Base-by-base conservation (phyloP, 2,797 vertebrate genomes). In the Distichodus sexfasciatus region DNA sequence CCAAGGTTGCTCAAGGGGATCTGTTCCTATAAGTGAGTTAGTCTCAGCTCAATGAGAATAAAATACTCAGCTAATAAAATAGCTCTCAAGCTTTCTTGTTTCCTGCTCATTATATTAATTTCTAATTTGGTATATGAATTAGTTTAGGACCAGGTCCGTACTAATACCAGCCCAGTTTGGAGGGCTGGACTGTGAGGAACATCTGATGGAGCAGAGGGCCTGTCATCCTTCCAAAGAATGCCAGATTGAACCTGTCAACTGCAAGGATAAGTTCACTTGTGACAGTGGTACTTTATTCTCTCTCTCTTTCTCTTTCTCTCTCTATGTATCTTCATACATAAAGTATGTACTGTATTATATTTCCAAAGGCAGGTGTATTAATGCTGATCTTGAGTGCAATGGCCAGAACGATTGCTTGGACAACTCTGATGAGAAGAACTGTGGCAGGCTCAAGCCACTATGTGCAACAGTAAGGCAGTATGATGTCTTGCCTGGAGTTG, bases 371-470 rank as follows among this genome's bases (percentile, higher is more conserved):
- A 94, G 94, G 67, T 98, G 95, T 79, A 91, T 98, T 80, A 83
- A 90, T 70, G 77, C 78, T 0, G 86, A 82, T 0, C 78, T 97
- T 43, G 83, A 86, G 33, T 97, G 96, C 72, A 98, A 98, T 82
- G 87, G 79, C 24, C 94, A 98, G 87, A 94, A 97, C 19, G 96
- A 98, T 85, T 98, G 96, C 36, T 92, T 90, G 3, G 96, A 98
- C 73, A 94, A 92, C 76, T 94, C 95, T 0, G 96, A 98, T 17
- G 96, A 98, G 89, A 91, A 74, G 50, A 60, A 89, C 61, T 99
- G 97, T 44, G 74, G 8, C 0, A 59, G 53, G 2, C 80, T 66
- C 11, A 91, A 74, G 14, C 0, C 9, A 0, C 90, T 94, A 1
- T 94, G 58, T 92, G 86, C 72, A 3, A 51, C 0, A 36, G 78